These are phyloP conservation scores for Antheraea assamensis DNA, from an alignment of 2,888 invertebrate species.

Conservation along the genomic window DNA sequence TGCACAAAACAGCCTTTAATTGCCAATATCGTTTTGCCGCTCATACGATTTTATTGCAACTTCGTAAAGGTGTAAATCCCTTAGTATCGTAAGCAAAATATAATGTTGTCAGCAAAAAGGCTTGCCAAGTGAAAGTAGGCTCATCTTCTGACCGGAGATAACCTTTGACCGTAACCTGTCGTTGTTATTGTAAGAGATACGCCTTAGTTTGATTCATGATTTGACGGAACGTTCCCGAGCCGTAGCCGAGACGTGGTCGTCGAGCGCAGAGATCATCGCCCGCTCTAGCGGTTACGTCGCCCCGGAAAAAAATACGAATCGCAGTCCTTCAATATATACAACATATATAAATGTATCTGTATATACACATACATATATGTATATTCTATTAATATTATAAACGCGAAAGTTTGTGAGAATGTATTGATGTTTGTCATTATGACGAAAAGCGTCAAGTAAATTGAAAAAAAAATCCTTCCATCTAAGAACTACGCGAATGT, in stretches of 20 bases:
- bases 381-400: too few species aligned
- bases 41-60: constrained; percentile 13
- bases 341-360: too few species aligned
- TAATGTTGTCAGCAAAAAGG: constrained; percentile 37
- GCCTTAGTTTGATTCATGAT: constrained; percentile 39
- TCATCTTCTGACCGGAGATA: constrained; percentile 70
- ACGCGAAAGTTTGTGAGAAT: too few species aligned
- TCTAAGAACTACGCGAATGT: too few species aligned
- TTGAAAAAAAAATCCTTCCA: too few species aligned
- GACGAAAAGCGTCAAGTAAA: too few species aligned
- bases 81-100: constrained; percentile 21
- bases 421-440: too few species aligned
- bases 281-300: too few species aligned
- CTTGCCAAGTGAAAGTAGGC: constrained; percentile 71
- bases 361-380: too few species aligned
- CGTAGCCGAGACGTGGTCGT: neutral
- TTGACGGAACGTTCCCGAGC: neutral
- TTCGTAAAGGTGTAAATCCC: constrained; percentile 23
- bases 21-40: constrained; percentile 25
- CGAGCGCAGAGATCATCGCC: neutral
- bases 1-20: constrained; percentile 35
- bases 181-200: constrained; percentile 65
- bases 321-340: too few species aligned
- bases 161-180: constrained; percentile 73
- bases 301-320: too few species aligned